Evolutionary conservation across 2,797 vertebrate genomes (phyloP).

Genomic region (Spheniscus humboldti): DNA sequence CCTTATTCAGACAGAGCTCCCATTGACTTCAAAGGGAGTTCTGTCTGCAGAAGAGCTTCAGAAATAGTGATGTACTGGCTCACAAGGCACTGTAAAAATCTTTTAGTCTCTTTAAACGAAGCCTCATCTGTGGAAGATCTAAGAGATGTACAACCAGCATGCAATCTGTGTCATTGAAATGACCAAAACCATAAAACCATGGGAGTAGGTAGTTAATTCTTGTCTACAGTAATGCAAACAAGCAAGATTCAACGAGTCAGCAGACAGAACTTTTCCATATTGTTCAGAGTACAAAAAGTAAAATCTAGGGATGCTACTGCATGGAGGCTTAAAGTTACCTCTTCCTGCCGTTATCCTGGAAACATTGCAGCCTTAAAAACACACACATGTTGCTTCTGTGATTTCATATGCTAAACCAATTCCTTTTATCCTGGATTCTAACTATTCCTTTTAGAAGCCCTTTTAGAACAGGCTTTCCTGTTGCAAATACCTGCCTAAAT

Average conservation of each 20-base stretch:
- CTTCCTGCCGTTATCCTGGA: neutral
- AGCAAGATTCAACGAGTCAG: neutral
- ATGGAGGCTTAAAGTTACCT: neutral
- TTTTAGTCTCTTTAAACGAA: neutral
- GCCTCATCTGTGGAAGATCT: neutral
- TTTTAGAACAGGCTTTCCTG: neutral
- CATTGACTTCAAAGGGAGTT: slow-evolving; percentile 27
- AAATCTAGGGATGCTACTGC: neutral
- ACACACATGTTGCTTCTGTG: neutral
- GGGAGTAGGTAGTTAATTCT: neutral
- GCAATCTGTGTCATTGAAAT: neutral
- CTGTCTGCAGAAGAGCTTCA: slow-evolving; percentile 8
- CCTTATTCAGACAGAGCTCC: neutral
- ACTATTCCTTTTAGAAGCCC: neutral
- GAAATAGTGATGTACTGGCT: slow-evolving; percentile 5
- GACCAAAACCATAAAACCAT: neutral
- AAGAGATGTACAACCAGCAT: neutral
- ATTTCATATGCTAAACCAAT: neutral
- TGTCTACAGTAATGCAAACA: neutral
- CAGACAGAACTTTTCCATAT: neutral
- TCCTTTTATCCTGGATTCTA: neutral
- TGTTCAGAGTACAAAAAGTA: neutral
- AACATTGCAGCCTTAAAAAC: neutral
- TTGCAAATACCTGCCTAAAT: neutral
- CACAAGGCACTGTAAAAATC: neutral